Conservation (phyloP, 1,140 invertebrate species). For the Philotrypesis tridentata region DNA sequence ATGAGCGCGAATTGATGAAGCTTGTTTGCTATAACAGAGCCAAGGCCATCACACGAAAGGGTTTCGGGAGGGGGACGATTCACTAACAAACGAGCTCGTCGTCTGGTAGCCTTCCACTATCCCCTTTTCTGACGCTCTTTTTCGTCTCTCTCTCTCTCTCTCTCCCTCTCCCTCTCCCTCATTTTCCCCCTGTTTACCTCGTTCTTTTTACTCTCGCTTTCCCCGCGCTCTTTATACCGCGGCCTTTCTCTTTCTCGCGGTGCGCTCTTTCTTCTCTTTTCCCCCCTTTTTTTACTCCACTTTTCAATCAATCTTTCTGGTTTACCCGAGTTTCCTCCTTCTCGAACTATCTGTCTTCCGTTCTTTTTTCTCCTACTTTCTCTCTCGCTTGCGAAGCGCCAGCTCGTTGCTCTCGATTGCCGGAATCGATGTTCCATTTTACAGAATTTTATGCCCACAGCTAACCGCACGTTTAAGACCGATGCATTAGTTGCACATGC, state of each 20-base stretch:
- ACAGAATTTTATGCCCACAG: not conserved
- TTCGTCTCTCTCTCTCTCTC: constrained; percentile 11
- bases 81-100: constrained; percentile 52
- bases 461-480: not conserved
- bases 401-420: constrained; percentile 26
- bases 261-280: not conserved
- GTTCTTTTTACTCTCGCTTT: constrained; percentile 31
- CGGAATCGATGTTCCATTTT: constrained; percentile 34
- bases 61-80: constrained; percentile 5
- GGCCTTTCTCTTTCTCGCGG: constrained; percentile 23
- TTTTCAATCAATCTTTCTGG: constrained; percentile 50
- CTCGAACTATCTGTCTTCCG: constrained; percentile 42
- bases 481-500: not conserved
- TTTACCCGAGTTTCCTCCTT: constrained; percentile 44
- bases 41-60: not conserved
- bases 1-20: constrained; percentile 4
- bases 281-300: constrained; percentile 27
- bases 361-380: not conserved
- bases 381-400: not conserved
- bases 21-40: constrained; percentile 10
- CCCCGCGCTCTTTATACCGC: constrained; percentile 18
- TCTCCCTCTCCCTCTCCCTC: not conserved
- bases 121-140: constrained; percentile 1
- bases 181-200: not conserved
- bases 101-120: constrained; percentile 3